Evolutionary conservation across 92 coral and sea anemone genomes (phyloP).

Genomic region (Parazoanthus swiftii): DNA sequence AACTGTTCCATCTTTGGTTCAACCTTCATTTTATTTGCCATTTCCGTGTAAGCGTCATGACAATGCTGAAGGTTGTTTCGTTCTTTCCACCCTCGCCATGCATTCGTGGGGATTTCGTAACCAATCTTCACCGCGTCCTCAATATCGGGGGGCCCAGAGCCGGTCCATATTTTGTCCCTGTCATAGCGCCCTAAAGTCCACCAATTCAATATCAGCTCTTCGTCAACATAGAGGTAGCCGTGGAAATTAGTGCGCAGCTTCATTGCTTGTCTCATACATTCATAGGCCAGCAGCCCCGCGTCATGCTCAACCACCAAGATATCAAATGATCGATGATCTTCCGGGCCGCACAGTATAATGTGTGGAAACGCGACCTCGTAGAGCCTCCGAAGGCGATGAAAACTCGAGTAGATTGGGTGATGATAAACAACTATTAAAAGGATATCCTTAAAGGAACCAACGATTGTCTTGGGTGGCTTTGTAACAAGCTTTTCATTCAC

Average conservation of each 20-base stretch:
- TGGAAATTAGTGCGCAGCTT: not conserved
- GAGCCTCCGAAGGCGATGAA: conserved; percentile 2
- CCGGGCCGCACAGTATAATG: not conserved
- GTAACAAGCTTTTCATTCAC: not conserved
- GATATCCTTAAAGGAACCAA: not conserved
- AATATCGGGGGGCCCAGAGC: conserved; percentile 9
- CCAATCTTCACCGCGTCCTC: conserved; percentile 20
- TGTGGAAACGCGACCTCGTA: conserved; percentile 16
- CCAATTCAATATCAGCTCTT: conserved; percentile 25
- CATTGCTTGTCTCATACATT: conserved; percentile 11
- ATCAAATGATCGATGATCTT: not conserved
- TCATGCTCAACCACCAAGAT: not conserved
- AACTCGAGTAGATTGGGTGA: conserved; percentile 10
- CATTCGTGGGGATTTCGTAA: not conserved
- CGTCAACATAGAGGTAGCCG: conserved; percentile 24
- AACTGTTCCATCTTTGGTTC: not conserved
- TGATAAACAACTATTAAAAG: not conserved
- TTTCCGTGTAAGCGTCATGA: not conserved
- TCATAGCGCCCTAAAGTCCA: conserved; percentile 28
- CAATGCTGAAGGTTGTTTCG: not conserved
- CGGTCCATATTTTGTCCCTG: conserved; percentile 17
- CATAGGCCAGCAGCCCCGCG: not conserved
- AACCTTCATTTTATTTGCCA: not conserved
- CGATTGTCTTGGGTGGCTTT: not conserved
- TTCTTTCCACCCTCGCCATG: conserved; percentile 2